Percentiles rank a stretch among this genome's conserved stretches.
phyloP scores from a whole-genome alignment of 2,888 invertebrate species.

The Sisyra nigra region DNA sequence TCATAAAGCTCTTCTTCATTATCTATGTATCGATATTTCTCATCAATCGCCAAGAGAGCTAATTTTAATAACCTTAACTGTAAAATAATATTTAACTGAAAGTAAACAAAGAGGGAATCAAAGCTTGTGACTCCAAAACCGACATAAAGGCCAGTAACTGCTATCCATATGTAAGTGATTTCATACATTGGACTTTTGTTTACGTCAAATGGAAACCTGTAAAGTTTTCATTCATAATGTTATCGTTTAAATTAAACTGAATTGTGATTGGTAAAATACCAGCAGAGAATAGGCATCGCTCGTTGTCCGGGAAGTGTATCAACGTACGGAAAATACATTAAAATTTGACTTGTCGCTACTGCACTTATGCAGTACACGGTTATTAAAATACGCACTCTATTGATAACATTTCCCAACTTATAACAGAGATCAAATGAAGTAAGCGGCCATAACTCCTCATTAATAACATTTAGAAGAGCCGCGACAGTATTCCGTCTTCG shows the following conservation, averaged over 20 bases:
- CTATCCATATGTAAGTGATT: background rate
- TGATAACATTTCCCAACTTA: too few relatives aligned
- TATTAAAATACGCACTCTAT: constrained; percentile 3
- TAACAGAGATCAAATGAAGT: background rate
- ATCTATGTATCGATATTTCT: background rate
- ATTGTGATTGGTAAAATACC: too few relatives aligned
- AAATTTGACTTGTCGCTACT: constrained; percentile 5
- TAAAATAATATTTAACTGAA: background rate
- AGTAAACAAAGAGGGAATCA: background rate
- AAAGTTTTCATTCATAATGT: background rate
- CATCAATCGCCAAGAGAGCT: background rate
- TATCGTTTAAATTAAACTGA: too few relatives aligned
- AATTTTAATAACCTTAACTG: background rate
- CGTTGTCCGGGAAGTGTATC: background rate
- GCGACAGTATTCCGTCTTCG: background rate
- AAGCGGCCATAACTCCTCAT: constrained; percentile 1
- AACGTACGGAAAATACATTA: constrained; percentile 5
- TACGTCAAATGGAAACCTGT: constrained; percentile 2
- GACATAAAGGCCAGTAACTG: background rate
- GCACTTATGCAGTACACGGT: constrained; percentile 1
- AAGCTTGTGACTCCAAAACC: background rate
- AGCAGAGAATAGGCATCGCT: constrained; percentile 1
- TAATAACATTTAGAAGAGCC: background rate
- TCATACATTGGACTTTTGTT: constrained; percentile 2
- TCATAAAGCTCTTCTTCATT: constrained; percentile 1